phyloP scores from a whole-genome alignment of 1,140 invertebrate genomes.

The Pachypsylla venusta region DNA sequence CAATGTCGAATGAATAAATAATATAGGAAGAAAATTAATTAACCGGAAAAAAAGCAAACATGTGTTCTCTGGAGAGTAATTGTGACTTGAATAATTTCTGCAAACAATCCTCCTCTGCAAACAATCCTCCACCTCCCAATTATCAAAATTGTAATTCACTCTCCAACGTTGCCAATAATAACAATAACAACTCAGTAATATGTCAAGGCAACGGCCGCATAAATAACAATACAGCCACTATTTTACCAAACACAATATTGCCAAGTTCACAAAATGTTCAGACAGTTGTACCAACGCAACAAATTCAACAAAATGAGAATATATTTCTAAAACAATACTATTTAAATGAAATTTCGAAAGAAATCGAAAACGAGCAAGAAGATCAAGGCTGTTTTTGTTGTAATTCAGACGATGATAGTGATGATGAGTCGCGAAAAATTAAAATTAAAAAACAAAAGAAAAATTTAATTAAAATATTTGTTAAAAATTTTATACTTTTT shows the following conservation, averaged over 20 bases:
- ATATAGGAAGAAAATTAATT: no score
- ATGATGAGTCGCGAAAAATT: constrained; percentile 37
- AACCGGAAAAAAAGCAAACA: no score
- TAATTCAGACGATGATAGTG: constrained; percentile 30
- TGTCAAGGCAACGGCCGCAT: neutral
- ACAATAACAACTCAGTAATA: neutral
- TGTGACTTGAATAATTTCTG: no score
- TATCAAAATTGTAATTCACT: neutral
- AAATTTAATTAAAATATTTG: constrained; percentile 48
- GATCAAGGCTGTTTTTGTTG: constrained; percentile 43
- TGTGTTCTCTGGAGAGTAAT: no score
- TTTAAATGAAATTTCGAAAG: constrained; percentile 17
- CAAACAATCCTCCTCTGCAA: no score
- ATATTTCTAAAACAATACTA: neutral
- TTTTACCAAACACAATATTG: neutral
- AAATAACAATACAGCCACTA: neutral
- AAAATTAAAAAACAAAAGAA: constrained; percentile 36
- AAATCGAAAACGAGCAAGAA: constrained; percentile 28
- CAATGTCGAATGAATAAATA: no score
- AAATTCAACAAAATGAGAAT: constrained; percentile 1
- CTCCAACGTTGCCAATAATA: neutral
- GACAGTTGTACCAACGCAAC: constrained; percentile 6
- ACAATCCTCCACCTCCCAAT: no score
- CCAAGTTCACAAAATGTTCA: neutral
- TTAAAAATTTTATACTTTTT: constrained; percentile 79